phyloP scores from a whole-genome alignment of 2,113 vertebrate genomes.

The Crotalus horridus region DNA sequence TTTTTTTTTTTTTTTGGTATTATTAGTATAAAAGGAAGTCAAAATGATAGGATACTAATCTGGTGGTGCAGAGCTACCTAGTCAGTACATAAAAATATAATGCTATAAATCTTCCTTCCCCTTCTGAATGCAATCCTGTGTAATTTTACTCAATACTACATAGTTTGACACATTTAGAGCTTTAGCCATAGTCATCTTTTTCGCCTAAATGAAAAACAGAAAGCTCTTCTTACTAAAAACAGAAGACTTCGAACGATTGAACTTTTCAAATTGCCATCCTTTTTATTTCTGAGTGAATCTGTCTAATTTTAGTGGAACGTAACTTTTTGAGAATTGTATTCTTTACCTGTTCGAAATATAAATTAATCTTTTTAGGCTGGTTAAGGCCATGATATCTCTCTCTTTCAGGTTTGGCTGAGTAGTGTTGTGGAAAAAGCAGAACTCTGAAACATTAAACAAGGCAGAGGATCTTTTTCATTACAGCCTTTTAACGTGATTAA shows the following conservation, averaged over 20 bases:
- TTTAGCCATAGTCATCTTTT: neutral
- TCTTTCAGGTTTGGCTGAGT: neutral
- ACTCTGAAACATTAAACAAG: slow-evolving; percentile 29
- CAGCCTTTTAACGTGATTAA: slow-evolving; percentile 11
- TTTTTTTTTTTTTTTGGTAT: neutral
- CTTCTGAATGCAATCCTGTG: neutral
- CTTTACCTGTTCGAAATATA: neutral
- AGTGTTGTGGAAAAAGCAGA: neutral
- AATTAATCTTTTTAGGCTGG: neutral
- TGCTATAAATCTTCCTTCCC: neutral
- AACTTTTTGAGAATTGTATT: neutral
- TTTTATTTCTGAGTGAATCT: neutral
- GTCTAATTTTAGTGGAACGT: neutral
- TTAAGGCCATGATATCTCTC: neutral
- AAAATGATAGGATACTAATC: neutral
- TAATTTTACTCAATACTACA: neutral
- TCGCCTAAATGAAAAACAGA: neutral
- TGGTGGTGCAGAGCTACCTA: neutral
- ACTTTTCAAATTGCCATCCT: neutral
- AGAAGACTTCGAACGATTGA: neutral
- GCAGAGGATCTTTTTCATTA: slow-evolving; percentile 4
- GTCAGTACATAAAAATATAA: neutral
- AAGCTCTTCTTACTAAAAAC: neutral
- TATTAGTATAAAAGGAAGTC: neutral
- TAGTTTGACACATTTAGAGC: neutral